Percentiles rank a stretch among this genome's conserved stretches.
phyloP scores from a whole-genome alignment of 2,888 invertebrate genomes.

The Protodeltote pygarga region DNA sequence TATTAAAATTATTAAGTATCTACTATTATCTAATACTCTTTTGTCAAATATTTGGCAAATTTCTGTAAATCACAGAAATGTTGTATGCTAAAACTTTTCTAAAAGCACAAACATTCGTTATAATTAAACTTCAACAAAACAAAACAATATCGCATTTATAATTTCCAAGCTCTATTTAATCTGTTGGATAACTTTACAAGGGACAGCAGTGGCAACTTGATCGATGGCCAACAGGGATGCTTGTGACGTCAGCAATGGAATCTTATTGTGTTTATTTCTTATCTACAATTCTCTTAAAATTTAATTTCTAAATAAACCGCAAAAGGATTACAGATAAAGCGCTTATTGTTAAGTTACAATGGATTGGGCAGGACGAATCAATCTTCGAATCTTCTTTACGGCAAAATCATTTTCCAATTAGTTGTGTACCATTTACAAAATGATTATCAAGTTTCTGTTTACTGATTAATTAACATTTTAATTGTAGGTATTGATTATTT shows the following conservation, averaged over 20 bases:
- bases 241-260: conserved; percentile 48
- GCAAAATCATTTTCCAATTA: conserved; percentile 34
- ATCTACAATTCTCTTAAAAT: conserved; percentile 48
- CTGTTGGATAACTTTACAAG: conserved; percentile 54
- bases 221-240: conserved; percentile 62
- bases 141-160: conserved; percentile 45
- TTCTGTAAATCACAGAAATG: background rate
- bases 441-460: too few relatives aligned
- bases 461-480: too few relatives aligned
- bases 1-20: too few relatives aligned
- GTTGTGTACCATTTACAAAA: conserved; percentile 21
- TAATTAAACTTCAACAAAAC: conserved; percentile 36
- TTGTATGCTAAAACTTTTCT: background rate
- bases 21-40: too few relatives aligned
- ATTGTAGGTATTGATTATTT: too few relatives aligned
- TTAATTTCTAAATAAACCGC: conserved; percentile 43
- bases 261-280: conserved; percentile 50
- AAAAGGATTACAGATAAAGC: conserved; percentile 47
- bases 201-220: conserved; percentile 55
- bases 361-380: conserved; percentile 41
- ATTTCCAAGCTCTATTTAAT: conserved; percentile 53
- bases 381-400: conserved; percentile 43
- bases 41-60: too few relatives aligned
- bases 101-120: background rate
- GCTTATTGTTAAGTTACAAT: conserved; percentile 38